Conservation (phyloP, 23 tunicate species). For the Ascidia mentula region DNA sequence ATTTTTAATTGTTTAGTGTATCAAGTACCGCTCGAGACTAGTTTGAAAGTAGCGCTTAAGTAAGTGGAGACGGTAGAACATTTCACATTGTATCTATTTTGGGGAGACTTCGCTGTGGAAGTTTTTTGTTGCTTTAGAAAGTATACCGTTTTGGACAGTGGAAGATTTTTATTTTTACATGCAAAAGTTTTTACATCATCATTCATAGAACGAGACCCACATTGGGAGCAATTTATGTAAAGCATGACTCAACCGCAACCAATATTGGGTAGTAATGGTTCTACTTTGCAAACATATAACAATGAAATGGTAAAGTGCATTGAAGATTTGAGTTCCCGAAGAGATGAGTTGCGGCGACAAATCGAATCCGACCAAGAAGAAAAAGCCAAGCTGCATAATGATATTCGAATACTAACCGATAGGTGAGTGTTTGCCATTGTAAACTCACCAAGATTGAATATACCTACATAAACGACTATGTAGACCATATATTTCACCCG, state of each 20-base stretch:
- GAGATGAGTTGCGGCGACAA: slow-evolving; percentile 82
- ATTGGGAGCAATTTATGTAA: too few species aligned
- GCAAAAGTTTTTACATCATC: too few species aligned
- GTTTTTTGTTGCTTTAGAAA: too few species aligned
- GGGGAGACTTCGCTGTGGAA: neutral
- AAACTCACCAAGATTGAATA: too few species aligned
- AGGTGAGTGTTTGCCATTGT: too few species aligned
- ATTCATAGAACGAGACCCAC: too few species aligned
- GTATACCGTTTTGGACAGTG: too few species aligned
- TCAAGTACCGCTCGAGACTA: neutral
- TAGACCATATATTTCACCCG: too few species aligned
- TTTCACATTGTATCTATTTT: neutral
- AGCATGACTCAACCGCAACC: neutral
- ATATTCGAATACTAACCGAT: slow-evolving; percentile 59
- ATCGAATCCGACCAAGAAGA: slow-evolving; percentile 77
- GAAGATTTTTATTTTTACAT: too few species aligned
- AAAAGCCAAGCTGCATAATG: slow-evolving; percentile 77
- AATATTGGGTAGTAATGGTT: slow-evolving; percentile 10
- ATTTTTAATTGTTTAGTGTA: neutral
- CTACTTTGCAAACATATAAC: slow-evolving; percentile 81
- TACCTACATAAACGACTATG: too few species aligned
- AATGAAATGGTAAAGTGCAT: slow-evolving; percentile 96
- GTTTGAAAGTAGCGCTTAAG: neutral
- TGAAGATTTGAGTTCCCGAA: slow-evolving; percentile 70
- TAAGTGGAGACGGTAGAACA: neutral